Percentiles rank a stretch among this genome's conserved stretches.
phyloP scores from a whole-genome alignment of 2,113 vertebrate species.

The Ploceus nigricollis region DNA sequence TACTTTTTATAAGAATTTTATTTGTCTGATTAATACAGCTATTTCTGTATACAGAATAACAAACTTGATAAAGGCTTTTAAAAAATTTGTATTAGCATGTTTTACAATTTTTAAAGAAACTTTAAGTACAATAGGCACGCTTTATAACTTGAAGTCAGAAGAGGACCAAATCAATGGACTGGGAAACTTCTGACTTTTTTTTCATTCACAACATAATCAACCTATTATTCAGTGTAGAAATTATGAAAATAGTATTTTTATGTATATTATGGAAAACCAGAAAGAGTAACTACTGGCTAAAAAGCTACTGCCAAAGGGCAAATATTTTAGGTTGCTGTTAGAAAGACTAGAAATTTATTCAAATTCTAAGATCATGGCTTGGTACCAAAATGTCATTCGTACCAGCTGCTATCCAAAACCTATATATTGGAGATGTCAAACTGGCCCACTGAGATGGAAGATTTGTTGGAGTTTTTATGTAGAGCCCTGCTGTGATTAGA shows the following conservation, averaged over 20 bases:
- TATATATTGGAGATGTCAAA: slow-evolving; percentile 80
- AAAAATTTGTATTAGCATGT: neutral
- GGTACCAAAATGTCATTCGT: slow-evolving; percentile 73
- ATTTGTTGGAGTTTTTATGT: slow-evolving; percentile 80
- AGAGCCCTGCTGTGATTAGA: slow-evolving; percentile 74
- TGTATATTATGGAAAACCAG: neutral
- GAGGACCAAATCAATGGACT: neutral
- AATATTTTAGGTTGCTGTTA: slow-evolving; percentile 62
- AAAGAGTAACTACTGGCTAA: neutral
- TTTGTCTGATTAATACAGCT: neutral
- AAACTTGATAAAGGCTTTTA: neutral
- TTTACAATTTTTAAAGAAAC: neutral
- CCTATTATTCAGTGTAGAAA: neutral
- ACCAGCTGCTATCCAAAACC: slow-evolving; percentile 70
- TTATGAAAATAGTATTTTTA: neutral
- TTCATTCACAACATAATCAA: neutral
- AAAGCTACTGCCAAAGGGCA: neutral
- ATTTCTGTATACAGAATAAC: neutral
- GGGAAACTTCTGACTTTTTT: neutral
- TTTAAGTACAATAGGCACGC: neutral
- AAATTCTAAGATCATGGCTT: slow-evolving; percentile 62
- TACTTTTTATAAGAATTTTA: neutral
- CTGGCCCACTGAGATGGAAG: slow-evolving; percentile 72
- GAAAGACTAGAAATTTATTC: slow-evolving; percentile 54
- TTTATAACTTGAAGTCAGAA: neutral